Base-by-base conservation (phyloP, 2,113 vertebrate species). In the Cranoglanis bouderius region DNA sequence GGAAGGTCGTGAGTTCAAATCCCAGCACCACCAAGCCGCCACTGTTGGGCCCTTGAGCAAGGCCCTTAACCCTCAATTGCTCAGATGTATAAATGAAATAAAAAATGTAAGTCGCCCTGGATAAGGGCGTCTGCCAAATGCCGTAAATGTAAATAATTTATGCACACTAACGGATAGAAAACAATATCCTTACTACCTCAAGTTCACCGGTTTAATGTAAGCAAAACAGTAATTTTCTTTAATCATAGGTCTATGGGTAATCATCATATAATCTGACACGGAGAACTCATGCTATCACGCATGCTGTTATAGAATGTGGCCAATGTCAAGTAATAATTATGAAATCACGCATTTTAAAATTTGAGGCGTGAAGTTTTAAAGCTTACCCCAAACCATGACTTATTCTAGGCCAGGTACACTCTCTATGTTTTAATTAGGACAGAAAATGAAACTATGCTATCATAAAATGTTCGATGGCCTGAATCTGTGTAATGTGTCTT, bases 401-500 rank as follows among this genome's bases (percentile, higher is more conserved):
- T 38, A 38, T 72, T 38, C 32, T 72, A 72, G 67, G 16, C 14
- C 67, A 2, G 8, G 67, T 18, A 35, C 32, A 35, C 14, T 72
- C 6, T 72, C 32, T 32, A 0, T 70, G 67, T 72, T 72, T 19
- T 35, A 35, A 35, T 70, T 35, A 18, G 14, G n/a, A 1, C 13
- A 18, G 65, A 67, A 32, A 35, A 67, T 67, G 16, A 16, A 32
- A 32, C n/a, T 32, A 65, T 65, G 14, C 29, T 65, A n/a, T 12
- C 3, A 29, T n/a, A 4, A 67, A 67, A 67, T 75, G 72, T 43
- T 24, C 26, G 3, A 83, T 61, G 32, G n/a, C 53, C 26, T 57
- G 21, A 63, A 29, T 61, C 35, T 43, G 38, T 65, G n/a, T 57
- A 29, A 32, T 78, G 6, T 81, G 32, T 82, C 21, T 92, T 84